A percentile compares a stretch with the other conserved stretches of the same genome.
phyloP scores from a whole-genome alignment of 2,888 invertebrate species.

The Branchinecta sandiegonensis region DNA sequence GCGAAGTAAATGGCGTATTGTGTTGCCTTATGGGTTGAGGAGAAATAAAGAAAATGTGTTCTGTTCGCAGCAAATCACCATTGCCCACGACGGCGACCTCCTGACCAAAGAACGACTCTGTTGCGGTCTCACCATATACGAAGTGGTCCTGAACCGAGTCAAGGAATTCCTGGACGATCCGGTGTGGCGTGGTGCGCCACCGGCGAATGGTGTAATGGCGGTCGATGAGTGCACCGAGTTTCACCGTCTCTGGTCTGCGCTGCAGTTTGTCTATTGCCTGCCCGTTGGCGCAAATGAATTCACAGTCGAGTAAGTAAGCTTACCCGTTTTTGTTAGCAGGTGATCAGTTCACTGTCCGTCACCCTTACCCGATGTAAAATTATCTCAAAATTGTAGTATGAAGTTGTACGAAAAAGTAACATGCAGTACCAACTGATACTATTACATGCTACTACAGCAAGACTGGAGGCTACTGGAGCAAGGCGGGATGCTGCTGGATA shows the following conservation, averaged over 20 bases:
- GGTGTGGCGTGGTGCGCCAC: conserved; percentile 78
- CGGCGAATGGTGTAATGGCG: conserved; percentile 85
- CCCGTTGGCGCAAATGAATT: conserved; percentile 91
- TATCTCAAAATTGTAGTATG: no score
- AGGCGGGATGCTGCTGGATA: no score
- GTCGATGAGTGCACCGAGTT: conserved; percentile 95
- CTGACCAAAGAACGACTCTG: conserved; percentile 91
- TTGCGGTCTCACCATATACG: conserved; percentile 92
- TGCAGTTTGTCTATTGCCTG: conserved; percentile 95
- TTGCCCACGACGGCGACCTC: conserved; percentile 86
- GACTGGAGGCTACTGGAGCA: no score
- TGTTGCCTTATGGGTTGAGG: no score
- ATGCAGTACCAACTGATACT: no score
- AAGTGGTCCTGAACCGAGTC: conserved; percentile 76
- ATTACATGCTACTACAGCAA: no score
- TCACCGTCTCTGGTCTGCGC: conserved; percentile 89
- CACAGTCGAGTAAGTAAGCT: conserved; percentile 69
- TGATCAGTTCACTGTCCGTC: background rate
- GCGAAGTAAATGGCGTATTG: background rate
- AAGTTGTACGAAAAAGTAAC: no score
- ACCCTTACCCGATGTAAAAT: no score
- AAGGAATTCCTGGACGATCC: conserved; percentile 71
- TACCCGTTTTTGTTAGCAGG: no score
- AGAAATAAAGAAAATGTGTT: background rate
- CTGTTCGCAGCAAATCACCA: conserved; percentile 65